Conservation (phyloP, 2,888 invertebrate species). For the Chelonus formosanus region DNA sequence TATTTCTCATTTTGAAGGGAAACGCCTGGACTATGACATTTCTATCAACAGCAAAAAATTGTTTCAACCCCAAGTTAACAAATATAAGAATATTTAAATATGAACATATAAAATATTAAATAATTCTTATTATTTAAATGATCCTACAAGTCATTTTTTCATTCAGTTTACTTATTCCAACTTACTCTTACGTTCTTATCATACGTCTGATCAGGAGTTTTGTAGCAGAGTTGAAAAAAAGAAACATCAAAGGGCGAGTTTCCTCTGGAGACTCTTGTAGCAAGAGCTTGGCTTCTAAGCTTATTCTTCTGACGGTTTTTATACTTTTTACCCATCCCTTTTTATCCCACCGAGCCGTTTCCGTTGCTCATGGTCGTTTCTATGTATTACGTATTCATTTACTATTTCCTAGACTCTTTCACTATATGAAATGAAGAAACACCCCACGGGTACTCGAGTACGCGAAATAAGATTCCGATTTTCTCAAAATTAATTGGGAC, state of each 20-base stretch:
- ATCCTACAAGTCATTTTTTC: slow-evolving; percentile 44
- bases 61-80: neutral
- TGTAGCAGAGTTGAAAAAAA: too few species aligned
- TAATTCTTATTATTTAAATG: too few species aligned
- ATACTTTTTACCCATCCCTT: neutral
- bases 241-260: too few species aligned
- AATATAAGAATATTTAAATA: too few species aligned
- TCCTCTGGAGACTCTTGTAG: too few species aligned
- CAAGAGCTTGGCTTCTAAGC: too few species aligned
- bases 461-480: slow-evolving; percentile 61
- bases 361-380: too few species aligned
- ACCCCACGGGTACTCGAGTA: slow-evolving; percentile 39
- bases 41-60: neutral
- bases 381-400: too few species aligned
- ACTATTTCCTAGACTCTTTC: neutral
- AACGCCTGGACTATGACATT: too few species aligned
- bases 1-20: too few species aligned
- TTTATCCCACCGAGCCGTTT: neutral
- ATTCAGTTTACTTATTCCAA: slow-evolving; percentile 31
- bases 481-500: slow-evolving; percentile 58
- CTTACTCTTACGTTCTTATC: neutral
- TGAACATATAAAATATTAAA: too few species aligned
- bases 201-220: neutral
- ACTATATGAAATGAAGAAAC: slow-evolving; percentile 31
- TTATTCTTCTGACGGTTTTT: too few species aligned